Base-by-base conservation (phyloP, 2,888 invertebrate genomes). In the Atrina japonica region DNA sequence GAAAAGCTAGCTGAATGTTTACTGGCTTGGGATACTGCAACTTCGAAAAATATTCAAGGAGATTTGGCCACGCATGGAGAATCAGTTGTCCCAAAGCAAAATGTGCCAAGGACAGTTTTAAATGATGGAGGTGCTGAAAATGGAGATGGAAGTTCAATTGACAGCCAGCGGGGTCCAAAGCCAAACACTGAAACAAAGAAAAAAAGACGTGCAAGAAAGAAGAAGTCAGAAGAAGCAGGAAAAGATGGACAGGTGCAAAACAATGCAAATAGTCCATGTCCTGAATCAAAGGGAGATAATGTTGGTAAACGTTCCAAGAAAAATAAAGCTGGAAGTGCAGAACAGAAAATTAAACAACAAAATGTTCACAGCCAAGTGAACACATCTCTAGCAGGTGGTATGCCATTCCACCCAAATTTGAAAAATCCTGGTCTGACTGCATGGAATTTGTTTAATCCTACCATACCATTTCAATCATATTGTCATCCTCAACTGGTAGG, bases 161-260 rank as follows among this genome's bases (percentile, higher is more conserved):
- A 35, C 11, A 35, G 35, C 11, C 35, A 35, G 35, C 35, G 11
- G 18, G 56, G 56, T 21, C 35, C 56, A 18, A 61, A 49, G 29
- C 61, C 47, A 29, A 61, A 43, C 11, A 61, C 21, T 11, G 35
- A 14, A 27, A 9, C 29, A 18, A 29, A 27, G 5, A 61, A 30
- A 49, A 47, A 61, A 23, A 43, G 30, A 40, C 61, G 55, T 40
- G 56, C 47, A n/a, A 52, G 43, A 56, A 68, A 68, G 49, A 55
- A 63, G 27, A 68, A 68, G 29, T 16, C 21, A 43, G 45, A 29
- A 5, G 29, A 45, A 40, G 47, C 40, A 18, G 18, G 18, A 29
- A 30, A 21, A 29, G 7, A 18, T 27, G 0, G 29, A 25, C 25
- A 23, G 61, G 23, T 9, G 29, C 60, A 47, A 45, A 27, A 40